Evolutionary conservation across 2,888 invertebrate species (phyloP).

Genomic region (Drosophila picticornis): DNA sequence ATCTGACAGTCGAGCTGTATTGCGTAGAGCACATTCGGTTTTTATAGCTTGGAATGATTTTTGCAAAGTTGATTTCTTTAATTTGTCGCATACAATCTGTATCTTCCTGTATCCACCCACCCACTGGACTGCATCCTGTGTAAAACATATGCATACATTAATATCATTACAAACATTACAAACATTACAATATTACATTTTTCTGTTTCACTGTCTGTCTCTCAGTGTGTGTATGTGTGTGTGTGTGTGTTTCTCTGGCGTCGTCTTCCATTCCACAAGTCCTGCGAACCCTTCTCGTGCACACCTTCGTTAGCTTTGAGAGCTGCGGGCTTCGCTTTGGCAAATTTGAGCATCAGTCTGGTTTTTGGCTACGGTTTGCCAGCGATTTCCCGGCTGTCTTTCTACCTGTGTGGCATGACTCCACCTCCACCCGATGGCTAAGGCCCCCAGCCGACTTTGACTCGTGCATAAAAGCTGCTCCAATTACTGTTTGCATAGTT

Average conservation of each 20-base stretch:
- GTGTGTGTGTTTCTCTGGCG: constrained; percentile 3
- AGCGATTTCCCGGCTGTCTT: constrained; percentile 47
- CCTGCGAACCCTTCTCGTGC: constrained; percentile 29
- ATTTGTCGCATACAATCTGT: constrained; percentile 46
- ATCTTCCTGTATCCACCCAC: constrained; percentile 6
- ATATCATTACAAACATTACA: constrained; percentile 67
- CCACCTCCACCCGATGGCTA: constrained; percentile 8
- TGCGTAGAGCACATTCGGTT: neutral
- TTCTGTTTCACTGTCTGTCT: constrained; percentile 8
- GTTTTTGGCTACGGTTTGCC: constrained; percentile 65
- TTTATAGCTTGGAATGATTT: constrained; percentile 7
- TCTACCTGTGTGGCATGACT: constrained; percentile 37
- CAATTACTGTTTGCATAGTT: constrained; percentile 82
- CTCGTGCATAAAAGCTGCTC: constrained; percentile 66
- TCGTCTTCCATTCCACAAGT: constrained; percentile 54
- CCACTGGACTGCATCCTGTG: constrained; percentile 45
- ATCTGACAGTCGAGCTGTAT: neutral
- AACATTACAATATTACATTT: constrained; percentile 71
- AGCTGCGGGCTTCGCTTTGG: constrained; percentile 44
- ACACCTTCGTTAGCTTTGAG: constrained; percentile 57
- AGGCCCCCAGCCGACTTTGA: constrained; percentile 19
- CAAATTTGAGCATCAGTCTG: constrained; percentile 69
- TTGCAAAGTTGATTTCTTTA: constrained; percentile 38
- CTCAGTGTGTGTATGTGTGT: neutral
- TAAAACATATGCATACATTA: constrained; percentile 76